phyloP scores from a whole-genome alignment of 2,113 vertebrate genomes.

The Oncorhynchus gorbuscha region DNA sequence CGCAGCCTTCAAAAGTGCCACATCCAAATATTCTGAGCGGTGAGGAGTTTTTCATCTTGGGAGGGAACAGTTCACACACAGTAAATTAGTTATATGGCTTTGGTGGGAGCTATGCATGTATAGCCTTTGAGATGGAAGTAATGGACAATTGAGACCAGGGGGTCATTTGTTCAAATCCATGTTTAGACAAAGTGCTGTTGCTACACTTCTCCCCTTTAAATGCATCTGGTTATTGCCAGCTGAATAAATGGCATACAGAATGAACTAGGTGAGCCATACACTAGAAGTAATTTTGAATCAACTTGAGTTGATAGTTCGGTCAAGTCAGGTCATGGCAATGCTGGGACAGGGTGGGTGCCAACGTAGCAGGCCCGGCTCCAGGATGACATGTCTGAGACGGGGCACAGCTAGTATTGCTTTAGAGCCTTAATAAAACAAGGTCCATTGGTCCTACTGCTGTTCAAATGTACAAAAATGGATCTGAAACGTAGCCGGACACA shows the following conservation, averaged over 20 bases:
- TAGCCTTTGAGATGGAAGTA: slow-evolving; percentile 52
- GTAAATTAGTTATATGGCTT: slow-evolving; percentile 29
- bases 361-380: too few species aligned
- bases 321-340: neutral
- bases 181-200: slow-evolving; percentile 57
- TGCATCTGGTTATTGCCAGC: slow-evolving; percentile 66
- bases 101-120: slow-evolving; percentile 49
- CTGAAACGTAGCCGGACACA: too few species aligned
- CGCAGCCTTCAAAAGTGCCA: neutral
- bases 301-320: slow-evolving; percentile 35
- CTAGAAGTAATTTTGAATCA: slow-evolving; percentile 67
- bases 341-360: too few species aligned
- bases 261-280: slow-evolving; percentile 62
- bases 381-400: too few species aligned
- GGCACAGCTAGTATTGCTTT: too few species aligned
- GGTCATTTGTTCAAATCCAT: slow-evolving; percentile 62
- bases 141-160: slow-evolving; percentile 60
- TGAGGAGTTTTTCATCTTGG: slow-evolving; percentile 4
- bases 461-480: too few species aligned
- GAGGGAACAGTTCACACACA: slow-evolving; percentile 4
- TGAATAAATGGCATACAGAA: slow-evolving; percentile 64
- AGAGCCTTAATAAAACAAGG: too few species aligned
- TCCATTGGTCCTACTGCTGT: too few species aligned
- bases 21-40: slow-evolving; percentile 16
- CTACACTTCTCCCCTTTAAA: slow-evolving; percentile 67